phyloP scores from a whole-genome alignment of 2,888 invertebrate species.

The Slavum lentiscoides region DNA sequence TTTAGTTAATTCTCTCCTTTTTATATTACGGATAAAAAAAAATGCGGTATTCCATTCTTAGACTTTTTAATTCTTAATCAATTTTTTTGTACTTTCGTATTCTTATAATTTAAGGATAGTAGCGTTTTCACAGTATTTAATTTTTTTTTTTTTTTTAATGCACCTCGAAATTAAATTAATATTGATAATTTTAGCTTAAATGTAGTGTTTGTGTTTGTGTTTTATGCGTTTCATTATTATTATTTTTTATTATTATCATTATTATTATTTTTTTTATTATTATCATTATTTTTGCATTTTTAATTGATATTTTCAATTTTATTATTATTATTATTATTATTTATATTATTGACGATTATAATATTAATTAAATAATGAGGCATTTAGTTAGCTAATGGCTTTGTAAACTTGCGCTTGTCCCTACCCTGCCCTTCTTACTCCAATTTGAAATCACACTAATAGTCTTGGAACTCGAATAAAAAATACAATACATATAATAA shows the following conservation, averaged over 20 bases:
- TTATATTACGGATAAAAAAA: constrained; percentile 36
- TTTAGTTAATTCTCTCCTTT: constrained; percentile 53
- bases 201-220: constrained; percentile 53
- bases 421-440: constrained; percentile 1
- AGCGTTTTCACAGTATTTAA: constrained; percentile 48
- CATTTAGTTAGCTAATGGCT: constrained; percentile 50
- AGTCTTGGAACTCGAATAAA: no score
- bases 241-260: constrained; percentile 30
- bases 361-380: constrained; percentile 46
- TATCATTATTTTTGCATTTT: constrained; percentile 53
- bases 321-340: constrained; percentile 36
- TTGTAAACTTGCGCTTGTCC: constrained; percentile 52
- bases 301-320: constrained; percentile 48
- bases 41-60: constrained; percentile 47
- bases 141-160: constrained; percentile 47
- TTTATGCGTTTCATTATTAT: constrained; percentile 50
- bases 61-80: constrained; percentile 40
- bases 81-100: constrained; percentile 53
- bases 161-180: constrained; percentile 45
- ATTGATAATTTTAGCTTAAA: constrained; percentile 45
- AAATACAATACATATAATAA: no score
- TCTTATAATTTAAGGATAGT: constrained; percentile 51
- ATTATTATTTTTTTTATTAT: constrained; percentile 48
- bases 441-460: no score
- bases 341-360: constrained; percentile 46